Conservation (phyloP, 2,113 vertebrate genomes). For the Fulica atra region DNA sequence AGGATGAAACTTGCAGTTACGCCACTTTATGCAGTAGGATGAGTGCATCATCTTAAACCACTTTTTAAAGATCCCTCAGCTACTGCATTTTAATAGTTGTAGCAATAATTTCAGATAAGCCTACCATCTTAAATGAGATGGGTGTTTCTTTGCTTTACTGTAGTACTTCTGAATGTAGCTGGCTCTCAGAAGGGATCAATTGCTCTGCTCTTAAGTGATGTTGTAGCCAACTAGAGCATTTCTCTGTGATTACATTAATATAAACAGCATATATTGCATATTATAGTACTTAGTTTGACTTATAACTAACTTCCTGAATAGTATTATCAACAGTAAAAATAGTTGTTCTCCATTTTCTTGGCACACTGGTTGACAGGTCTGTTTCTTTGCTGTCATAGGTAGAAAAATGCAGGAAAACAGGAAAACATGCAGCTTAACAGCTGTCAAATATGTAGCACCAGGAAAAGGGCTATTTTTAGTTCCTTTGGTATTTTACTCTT, state of each 20-base stretch:
- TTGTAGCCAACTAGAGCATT: not conserved
- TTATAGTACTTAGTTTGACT: constrained; percentile 12
- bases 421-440: not conserved
- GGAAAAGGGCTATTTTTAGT: not conserved
- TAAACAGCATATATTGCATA: not conserved
- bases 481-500: not conserved
- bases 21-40: not conserved
- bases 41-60: not conserved
- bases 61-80: not conserved
- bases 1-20: not conserved
- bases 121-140: not conserved
- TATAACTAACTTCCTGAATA: not conserved
- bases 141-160: not conserved
- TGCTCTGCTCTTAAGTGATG: not conserved
- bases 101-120: not conserved
- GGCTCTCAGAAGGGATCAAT: not conserved
- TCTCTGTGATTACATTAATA: not conserved
- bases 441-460: not conserved
- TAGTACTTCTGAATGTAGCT: not conserved
- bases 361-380: not conserved
- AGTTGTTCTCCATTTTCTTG: not conserved
- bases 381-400: constrained; percentile 11
- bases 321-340: not conserved
- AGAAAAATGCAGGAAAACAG: constrained; percentile 18
- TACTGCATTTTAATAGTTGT: not conserved